These are phyloP conservation scores for Sebastes miniatus DNA, from an alignment of 2,797 vertebrate genomes.

Conservation along the genomic window DNA sequence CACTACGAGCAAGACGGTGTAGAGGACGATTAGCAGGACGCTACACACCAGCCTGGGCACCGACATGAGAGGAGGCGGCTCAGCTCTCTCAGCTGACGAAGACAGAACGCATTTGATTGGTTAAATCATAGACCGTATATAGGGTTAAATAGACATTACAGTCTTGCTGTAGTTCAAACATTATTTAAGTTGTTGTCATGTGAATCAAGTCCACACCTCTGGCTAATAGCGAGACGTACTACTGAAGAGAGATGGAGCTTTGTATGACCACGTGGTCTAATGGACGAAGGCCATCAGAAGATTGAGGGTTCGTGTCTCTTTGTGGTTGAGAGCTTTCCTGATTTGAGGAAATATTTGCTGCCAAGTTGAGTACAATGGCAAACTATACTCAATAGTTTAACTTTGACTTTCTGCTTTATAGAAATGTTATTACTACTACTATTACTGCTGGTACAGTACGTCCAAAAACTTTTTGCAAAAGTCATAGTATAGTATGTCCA, in stretches of 20 bases:
- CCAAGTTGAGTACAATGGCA: background rate
- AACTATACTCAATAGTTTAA: background rate
- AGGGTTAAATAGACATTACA: background rate
- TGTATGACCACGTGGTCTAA: too few relatives aligned
- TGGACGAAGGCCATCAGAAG: too few relatives aligned
- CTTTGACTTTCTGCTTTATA: background rate
- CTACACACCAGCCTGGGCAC: background rate
- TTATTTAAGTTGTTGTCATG: too few relatives aligned
- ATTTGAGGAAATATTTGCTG: background rate
- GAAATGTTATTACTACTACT: too few relatives aligned
- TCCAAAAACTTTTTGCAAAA: too few relatives aligned
- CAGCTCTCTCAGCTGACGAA: background rate
- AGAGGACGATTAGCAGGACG: background rate
- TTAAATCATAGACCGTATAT: background rate
- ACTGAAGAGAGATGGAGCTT: too few relatives aligned
- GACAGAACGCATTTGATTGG: background rate
- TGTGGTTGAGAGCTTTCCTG: too few relatives aligned
- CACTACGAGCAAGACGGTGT: background rate
- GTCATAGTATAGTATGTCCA: too few relatives aligned
- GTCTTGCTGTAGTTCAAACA: background rate
- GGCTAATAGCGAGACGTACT: too few relatives aligned
- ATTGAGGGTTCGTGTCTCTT: too few relatives aligned
- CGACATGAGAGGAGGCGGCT: background rate
- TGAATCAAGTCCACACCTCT: too few relatives aligned
- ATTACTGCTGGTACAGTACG: too few relatives aligned